Conservation (phyloP, 2,797 vertebrate genomes). For the Hyperoplus lanceolatus region DNA sequence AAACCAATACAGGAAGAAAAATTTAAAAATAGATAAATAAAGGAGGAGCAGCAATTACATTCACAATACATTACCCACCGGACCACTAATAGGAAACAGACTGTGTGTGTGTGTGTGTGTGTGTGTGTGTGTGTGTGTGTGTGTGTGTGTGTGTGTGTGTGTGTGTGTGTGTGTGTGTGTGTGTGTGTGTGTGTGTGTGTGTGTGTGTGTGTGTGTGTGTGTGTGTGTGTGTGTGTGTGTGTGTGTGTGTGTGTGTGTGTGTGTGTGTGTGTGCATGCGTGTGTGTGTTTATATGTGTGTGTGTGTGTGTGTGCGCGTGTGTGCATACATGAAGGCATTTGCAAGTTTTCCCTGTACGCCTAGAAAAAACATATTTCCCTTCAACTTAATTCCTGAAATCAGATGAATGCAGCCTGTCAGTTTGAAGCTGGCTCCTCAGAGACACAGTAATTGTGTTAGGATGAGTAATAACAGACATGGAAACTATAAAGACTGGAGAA, state of each 20-base stretch:
- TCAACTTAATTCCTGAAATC: slow-evolving; percentile 44
- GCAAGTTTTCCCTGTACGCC: slow-evolving; percentile 9
- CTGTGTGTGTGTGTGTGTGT: background rate
- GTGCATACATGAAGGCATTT: background rate
- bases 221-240: background rate
- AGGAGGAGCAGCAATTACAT: slow-evolving; percentile 34
- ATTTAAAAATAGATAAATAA: slow-evolving; percentile 14
- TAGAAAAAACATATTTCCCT: slow-evolving; percentile 44
- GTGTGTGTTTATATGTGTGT: background rate
- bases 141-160: background rate
- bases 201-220: background rate
- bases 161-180: too few species aligned
- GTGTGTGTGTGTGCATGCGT: background rate
- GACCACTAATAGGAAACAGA: slow-evolving; percentile 23
- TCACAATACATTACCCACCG: slow-evolving; percentile 17
- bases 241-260: background rate
- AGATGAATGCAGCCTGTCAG: slow-evolving; percentile 44
- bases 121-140: background rate
- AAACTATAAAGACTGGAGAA: slow-evolving; percentile 50
- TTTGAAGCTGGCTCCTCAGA: slow-evolving; percentile 44
- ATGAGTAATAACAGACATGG: slow-evolving; percentile 61
- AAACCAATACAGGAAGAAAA: slow-evolving; percentile 1
- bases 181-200: too few species aligned
- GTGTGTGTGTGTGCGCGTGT: background rate
- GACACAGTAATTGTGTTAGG: slow-evolving; percentile 55